phyloP scores from a whole-genome alignment of 2,888 invertebrate genomes.

The Mamestra brassicae region DNA sequence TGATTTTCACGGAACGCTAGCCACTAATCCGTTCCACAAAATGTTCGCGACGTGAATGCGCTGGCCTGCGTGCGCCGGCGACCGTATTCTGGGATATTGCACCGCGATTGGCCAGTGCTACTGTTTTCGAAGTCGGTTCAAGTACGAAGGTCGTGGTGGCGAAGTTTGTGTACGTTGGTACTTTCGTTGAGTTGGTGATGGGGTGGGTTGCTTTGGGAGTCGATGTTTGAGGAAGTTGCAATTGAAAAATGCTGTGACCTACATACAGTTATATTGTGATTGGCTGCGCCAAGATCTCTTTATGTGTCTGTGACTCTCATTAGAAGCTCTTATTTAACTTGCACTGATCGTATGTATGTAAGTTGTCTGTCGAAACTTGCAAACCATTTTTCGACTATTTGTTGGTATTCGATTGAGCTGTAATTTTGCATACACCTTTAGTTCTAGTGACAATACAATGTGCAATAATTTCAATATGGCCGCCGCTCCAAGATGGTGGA shows the following conservation, averaged over 20 bases:
- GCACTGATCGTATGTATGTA: too few species aligned
- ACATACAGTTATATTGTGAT: neutral
- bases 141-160: constrained; percentile 64
- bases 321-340: too few species aligned
- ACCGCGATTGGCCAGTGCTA: constrained; percentile 60
- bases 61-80: constrained; percentile 66
- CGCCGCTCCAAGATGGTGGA: too few species aligned
- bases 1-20: constrained; percentile 87
- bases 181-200: constrained; percentile 18
- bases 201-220: neutral
- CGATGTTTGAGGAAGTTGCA: constrained; percentile 8
- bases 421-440: too few species aligned
- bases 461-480: too few species aligned
- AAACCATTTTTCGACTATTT: too few species aligned
- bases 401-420: too few species aligned
- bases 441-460: too few species aligned
- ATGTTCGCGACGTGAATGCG: constrained; percentile 71
- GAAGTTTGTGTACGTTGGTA: constrained; percentile 43
- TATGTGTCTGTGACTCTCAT: neutral
- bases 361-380: too few species aligned
- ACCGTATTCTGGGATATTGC: constrained; percentile 74
- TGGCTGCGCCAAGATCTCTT: neutral
- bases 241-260: constrained; percentile 20
- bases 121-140: constrained; percentile 64
- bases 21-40: constrained; percentile 83